These are phyloP conservation scores for Drosophila antonietae DNA, from an alignment of 2,888 invertebrate species.

Conservation along the genomic window DNA sequence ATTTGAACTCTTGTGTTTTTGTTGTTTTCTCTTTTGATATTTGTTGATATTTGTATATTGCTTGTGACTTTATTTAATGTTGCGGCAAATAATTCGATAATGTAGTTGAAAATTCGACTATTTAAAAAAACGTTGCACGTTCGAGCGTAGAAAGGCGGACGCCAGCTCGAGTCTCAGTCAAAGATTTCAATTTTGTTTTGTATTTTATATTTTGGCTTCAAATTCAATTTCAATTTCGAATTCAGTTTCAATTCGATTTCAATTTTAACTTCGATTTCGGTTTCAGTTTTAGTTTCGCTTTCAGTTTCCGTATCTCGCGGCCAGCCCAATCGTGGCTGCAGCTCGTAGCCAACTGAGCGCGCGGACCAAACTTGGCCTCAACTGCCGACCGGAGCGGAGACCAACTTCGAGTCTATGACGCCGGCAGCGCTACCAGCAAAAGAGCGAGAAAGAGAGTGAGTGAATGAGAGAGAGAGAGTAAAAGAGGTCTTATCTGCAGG, in stretches of 20 bases:
- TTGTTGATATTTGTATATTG: slow-evolving; percentile 19
- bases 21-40: slow-evolving; percentile 37
- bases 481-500: slow-evolving; percentile 8
- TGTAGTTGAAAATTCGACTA: slow-evolving; percentile 26
- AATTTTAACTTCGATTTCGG: slow-evolving; percentile 18
- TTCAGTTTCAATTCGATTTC: slow-evolving; percentile 26
- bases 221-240: slow-evolving; percentile 33
- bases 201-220: slow-evolving; percentile 11
- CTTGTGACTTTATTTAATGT: slow-evolving; percentile 9
- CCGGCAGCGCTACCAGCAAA: slow-evolving; percentile 19
- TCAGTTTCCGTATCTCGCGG: slow-evolving; percentile 59
- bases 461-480: neutral
- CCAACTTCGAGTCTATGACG: slow-evolving; percentile 37
- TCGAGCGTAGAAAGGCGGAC: slow-evolving; percentile 47
- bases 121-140: slow-evolving; percentile 64
- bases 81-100: slow-evolving; percentile 21
- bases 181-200: slow-evolving; percentile 41
- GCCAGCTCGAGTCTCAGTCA: slow-evolving; percentile 19
- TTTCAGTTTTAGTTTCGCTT: slow-evolving; percentile 31
- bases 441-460: too few relatives aligned
- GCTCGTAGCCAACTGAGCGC: slow-evolving; percentile 72
- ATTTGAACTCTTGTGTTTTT: slow-evolving; percentile 5
- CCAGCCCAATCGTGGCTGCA: slow-evolving; percentile 73
- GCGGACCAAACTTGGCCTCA: slow-evolving; percentile 44
- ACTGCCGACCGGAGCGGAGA: slow-evolving; percentile 20